Percentiles rank a stretch among this genome's conserved stretches.
Conservation (phyloP, 2,888 invertebrate species). For the Acronicta aceris region DNA sequence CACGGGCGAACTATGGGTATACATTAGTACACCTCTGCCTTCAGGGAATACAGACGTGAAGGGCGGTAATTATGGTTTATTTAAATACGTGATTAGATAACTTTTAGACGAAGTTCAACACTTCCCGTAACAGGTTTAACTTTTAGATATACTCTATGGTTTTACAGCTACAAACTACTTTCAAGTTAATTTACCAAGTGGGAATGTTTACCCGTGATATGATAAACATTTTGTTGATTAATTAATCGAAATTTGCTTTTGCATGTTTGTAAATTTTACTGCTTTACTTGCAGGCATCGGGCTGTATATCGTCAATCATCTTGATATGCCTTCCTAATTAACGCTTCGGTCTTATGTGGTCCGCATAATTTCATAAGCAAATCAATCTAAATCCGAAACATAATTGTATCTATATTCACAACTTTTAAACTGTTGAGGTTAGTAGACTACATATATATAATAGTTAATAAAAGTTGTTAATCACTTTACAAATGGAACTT, state of each 20-base stretch:
- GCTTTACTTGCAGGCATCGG: background rate
- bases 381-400: constrained; percentile 25
- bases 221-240: no score
- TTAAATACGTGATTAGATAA: constrained; percentile 47
- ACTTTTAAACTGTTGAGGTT: constrained; percentile 5
- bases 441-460: background rate
- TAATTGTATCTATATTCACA: background rate
- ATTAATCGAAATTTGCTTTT: background rate
- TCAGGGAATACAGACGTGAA: no score
- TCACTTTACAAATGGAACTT: no score
- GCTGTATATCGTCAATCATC: constrained; percentile 21
- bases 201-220: constrained; percentile 17
- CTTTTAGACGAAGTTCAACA: constrained; percentile 39
- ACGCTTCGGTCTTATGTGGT: constrained; percentile 6
- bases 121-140: constrained; percentile 26
- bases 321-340: constrained; percentile 22
- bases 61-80: constrained; percentile 13
- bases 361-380: constrained; percentile 26
- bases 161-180: constrained; percentile 26
- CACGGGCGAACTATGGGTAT: no score
- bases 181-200: constrained; percentile 23
- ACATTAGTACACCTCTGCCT: no score
- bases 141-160: background rate
- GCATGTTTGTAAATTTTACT: background rate
- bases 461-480: no score